Evolutionary conservation across 2,797 vertebrate genomes (phyloP).

Genomic region (Chaenodraco wilsoni): DNA sequence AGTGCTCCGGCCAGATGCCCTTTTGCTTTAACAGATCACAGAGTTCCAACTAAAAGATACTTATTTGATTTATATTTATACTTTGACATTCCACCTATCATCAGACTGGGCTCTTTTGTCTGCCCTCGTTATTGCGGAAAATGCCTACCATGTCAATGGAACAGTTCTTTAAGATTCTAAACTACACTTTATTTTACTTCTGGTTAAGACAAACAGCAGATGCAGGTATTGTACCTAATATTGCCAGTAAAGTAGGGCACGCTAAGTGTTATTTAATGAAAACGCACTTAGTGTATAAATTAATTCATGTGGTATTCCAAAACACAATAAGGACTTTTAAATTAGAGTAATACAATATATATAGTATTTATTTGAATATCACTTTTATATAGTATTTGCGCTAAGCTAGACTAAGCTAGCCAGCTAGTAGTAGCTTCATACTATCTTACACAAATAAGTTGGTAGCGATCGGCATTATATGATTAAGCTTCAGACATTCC

Average conservation of each 20-base stretch:
- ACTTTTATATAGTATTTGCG: not conserved
- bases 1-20: slow-evolving; percentile 51
- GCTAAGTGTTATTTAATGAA: not conserved
- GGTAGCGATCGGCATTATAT: not conserved
- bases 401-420: too few species aligned
- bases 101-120: slow-evolving; percentile 3
- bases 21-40: slow-evolving; percentile 50
- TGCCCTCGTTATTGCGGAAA: slow-evolving; percentile 15
- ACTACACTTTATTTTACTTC: not conserved
- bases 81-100: slow-evolving; percentile 54
- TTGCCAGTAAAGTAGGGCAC: not conserved
- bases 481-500: not conserved
- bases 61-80: slow-evolving; percentile 28
- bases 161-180: slow-evolving; percentile 26
- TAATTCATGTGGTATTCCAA: not conserved
- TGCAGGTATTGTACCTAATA: not conserved
- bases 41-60: slow-evolving; percentile 18
- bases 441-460: not conserved
- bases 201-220: slow-evolving; percentile 14
- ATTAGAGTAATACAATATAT: too few species aligned
- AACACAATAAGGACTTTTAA: too few species aligned
- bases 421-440: too few species aligned
- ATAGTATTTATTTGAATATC: too few species aligned
- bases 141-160: not conserved
- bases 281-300: not conserved